Percentiles rank a stretch among this genome's conserved stretches.
These are phyloP conservation scores for Cryptoblepharus egeriae DNA, from an alignment of 2,797 vertebrate genomes.

Conservation along the genomic window DNA sequence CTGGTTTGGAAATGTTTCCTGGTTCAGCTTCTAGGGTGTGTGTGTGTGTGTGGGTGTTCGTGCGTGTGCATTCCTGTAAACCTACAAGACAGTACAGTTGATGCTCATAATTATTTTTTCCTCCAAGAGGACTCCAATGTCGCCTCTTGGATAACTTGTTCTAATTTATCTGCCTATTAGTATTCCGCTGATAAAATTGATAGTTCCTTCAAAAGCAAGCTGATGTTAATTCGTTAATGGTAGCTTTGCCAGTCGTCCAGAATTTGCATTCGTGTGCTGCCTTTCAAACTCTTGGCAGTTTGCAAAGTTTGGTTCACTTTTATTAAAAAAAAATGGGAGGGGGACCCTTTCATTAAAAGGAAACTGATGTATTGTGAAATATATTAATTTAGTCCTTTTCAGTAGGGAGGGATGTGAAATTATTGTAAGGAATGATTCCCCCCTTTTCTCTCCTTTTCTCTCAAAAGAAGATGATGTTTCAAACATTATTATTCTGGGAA, in stretches of 20 bases:
- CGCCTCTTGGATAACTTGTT: neutral
- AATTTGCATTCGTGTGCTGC: neutral
- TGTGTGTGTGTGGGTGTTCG: no score
- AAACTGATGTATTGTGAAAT: neutral
- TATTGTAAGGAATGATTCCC: neutral
- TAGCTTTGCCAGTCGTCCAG: neutral
- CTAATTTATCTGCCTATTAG: neutral
- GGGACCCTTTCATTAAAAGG: neutral
- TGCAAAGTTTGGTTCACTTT: neutral
- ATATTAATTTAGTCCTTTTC: constrained; percentile 23
- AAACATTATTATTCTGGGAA: constrained; percentile 58
- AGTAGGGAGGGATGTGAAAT: neutral
- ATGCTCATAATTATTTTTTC: neutral
- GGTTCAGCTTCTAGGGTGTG: no score
- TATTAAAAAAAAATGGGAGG: neutral
- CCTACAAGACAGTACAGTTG: neutral
- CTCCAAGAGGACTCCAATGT: neutral
- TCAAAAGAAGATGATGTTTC: constrained; percentile 32
- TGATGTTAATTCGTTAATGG: neutral
- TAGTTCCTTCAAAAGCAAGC: neutral
- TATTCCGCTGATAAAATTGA: constrained; percentile 11
- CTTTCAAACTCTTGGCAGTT: neutral
- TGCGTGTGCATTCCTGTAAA: neutral
- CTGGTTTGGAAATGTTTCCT: no score
- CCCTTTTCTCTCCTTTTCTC: constrained; percentile 42